Evolutionary conservation across 2,113 vertebrate species (phyloP).

Genomic region (Colius striatus): DNA sequence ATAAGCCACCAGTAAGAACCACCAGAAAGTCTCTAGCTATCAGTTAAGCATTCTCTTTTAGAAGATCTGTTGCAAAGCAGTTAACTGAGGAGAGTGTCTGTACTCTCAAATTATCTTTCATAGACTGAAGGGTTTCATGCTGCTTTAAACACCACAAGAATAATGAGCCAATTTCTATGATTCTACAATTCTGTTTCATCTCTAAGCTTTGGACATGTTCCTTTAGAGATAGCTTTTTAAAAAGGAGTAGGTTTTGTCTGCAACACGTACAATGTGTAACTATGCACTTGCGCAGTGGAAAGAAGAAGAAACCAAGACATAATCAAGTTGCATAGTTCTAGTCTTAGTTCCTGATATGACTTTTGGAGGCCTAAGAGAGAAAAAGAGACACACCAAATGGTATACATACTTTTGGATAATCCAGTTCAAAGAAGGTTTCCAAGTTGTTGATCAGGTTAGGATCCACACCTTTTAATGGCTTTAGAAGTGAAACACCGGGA

Average conservation of each 20-base stretch:
- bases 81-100: neutral
- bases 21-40: neutral
- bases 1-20: neutral
- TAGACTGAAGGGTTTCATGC: neutral
- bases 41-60: neutral
- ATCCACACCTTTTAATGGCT: slow-evolving; percentile 94
- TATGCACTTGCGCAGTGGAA: neutral
- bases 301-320: neutral
- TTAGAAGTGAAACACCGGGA: slow-evolving; percentile 92
- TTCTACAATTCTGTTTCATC: neutral
- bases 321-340: neutral
- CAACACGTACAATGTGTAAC: neutral
- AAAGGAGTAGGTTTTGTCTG: neutral
- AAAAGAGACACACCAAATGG: neutral
- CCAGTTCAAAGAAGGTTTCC: slow-evolving; percentile 97
- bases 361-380: neutral
- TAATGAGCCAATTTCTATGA: neutral
- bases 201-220: neutral
- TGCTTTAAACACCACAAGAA: neutral
- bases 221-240: neutral
- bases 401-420: slow-evolving; percentile 89
- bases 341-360: neutral
- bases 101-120: neutral
- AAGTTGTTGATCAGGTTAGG: slow-evolving; percentile 95
- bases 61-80: neutral